These are phyloP conservation scores for Diplodus puntazzo DNA, from an alignment of 2,797 vertebrate species.

Conservation along the genomic window DNA sequence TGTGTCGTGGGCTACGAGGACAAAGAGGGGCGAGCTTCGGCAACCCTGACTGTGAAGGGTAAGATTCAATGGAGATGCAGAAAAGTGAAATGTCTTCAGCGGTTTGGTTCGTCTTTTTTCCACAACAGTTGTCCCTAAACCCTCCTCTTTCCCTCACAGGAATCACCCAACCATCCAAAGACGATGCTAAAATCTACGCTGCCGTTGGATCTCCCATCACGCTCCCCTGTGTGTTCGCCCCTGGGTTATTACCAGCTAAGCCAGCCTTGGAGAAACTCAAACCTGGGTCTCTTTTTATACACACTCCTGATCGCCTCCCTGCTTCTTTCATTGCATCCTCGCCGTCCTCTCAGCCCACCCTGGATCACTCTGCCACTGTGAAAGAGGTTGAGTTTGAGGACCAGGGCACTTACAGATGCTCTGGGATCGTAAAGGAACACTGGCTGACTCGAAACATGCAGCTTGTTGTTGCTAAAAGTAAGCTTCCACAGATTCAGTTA, in stretches of 20 bases:
- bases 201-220: slow-evolving; percentile 72
- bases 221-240: slow-evolving; percentile 82
- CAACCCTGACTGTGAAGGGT: slow-evolving; percentile 79
- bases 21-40: slow-evolving; percentile 41
- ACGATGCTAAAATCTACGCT: slow-evolving; percentile 71
- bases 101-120: background rate
- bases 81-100: background rate
- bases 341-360: background rate
- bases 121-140: background rate
- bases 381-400: slow-evolving; percentile 68
- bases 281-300: background rate
- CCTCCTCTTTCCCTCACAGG: slow-evolving; percentile 65
- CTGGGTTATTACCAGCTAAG: slow-evolving; percentile 33
- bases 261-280: slow-evolving; percentile 70
- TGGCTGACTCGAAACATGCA: slow-evolving; percentile 66
- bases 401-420: slow-evolving; percentile 79
- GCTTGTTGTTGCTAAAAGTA: slow-evolving; percentile 82
- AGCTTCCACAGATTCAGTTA: slow-evolving; percentile 1
- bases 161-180: slow-evolving; percentile 70
- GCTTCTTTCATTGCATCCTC: slow-evolving; percentile 33
- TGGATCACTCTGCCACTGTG: slow-evolving; percentile 68
- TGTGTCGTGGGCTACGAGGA: slow-evolving; percentile 58
- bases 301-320: background rate
- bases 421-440: slow-evolving; percentile 37
- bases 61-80: slow-evolving; percentile 5